Percentiles rank a stretch among this genome's conserved stretches.
Conservation (phyloP, 1,140 invertebrate genomes). For the Psilanteris sp. region DNA sequence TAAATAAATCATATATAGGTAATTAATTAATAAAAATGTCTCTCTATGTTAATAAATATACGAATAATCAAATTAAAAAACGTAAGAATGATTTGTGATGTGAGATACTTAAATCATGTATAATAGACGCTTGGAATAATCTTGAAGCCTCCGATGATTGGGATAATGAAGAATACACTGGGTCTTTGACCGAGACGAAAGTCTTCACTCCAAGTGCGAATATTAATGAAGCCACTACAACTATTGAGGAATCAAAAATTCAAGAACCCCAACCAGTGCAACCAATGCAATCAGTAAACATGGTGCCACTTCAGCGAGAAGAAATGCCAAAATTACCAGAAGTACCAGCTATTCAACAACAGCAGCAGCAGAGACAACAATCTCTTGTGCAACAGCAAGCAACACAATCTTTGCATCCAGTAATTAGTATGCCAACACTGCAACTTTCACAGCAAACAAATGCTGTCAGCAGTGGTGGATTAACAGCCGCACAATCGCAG, state of each 20-base stretch:
- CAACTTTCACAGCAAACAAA: conserved; percentile 75
- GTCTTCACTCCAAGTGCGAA: conserved; percentile 90
- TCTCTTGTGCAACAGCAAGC: conserved; percentile 66
- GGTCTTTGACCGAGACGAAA: conserved; percentile 95
- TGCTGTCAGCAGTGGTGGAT: conserved; percentile 71
- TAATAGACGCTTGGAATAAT: conserved; percentile 84
- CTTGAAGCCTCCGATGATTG: conserved; percentile 89
- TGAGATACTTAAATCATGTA: conserved; percentile 14
- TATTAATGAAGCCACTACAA: conserved; percentile 65
- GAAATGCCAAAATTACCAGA: conserved; percentile 73
- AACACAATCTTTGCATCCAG: conserved; percentile 69
- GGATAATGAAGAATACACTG: conserved; percentile 97
- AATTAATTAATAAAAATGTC: background rate
- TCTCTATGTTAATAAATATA: conserved; percentile 12
- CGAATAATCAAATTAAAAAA: conserved; percentile 24
- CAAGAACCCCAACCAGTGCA: conserved; percentile 64
- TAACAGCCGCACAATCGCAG: conserved; percentile 86
- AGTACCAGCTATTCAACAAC: conserved; percentile 67
- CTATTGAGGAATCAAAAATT: conserved; percentile 69
- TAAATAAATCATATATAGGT: no score
- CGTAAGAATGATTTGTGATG: conserved; percentile 14
- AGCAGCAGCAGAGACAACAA: conserved; percentile 33
- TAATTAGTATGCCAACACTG: conserved; percentile 74
- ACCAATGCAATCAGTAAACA: conserved; percentile 60
- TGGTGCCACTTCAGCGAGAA: conserved; percentile 44